Conservation (phyloP, 1,140 invertebrate species). For the Zaprionus inermis region DNA sequence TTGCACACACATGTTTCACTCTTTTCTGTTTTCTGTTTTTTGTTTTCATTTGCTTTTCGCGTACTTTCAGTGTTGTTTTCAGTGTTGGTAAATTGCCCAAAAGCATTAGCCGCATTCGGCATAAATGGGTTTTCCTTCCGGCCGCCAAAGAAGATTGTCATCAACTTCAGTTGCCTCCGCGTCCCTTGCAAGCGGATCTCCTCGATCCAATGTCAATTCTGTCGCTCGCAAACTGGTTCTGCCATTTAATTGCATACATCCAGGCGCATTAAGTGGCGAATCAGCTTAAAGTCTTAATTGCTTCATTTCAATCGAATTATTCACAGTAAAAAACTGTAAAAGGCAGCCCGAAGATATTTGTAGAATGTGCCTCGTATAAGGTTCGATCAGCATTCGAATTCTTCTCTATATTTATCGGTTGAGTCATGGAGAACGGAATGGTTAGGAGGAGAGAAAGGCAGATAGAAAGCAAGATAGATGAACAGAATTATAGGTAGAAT, state of each 20-base stretch:
- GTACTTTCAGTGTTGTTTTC: not conserved
- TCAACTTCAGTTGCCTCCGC: not conserved
- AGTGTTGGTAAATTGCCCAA: constrained; percentile 65
- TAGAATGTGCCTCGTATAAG: not conserved
- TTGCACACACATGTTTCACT: constrained; percentile 49
- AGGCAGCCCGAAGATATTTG: not conserved
- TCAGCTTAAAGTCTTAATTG: constrained; percentile 16
- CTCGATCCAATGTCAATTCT: constrained; percentile 15
- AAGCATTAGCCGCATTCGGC: constrained; percentile 45
- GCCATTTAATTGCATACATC: constrained; percentile 57
- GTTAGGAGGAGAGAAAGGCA: not conserved
- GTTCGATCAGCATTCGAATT: not conserved
- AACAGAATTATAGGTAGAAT: not conserved
- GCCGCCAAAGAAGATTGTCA: constrained; percentile 39
- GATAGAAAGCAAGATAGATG: not conserved
- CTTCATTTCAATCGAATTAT: constrained; percentile 1
- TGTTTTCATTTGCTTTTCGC: not conserved
- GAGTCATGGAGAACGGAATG: not conserved
- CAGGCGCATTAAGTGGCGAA: constrained; percentile 38
- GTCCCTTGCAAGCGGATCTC: not conserved
- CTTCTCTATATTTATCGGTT: not conserved
- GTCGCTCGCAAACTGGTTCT: not conserved
- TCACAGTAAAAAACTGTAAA: not conserved
- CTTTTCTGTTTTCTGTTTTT: constrained; percentile 1
- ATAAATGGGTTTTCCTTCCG: constrained; percentile 74